Conservation (phyloP, 2,113 vertebrate species). For the Sinocyclocheilus anophthalmus region DNA sequence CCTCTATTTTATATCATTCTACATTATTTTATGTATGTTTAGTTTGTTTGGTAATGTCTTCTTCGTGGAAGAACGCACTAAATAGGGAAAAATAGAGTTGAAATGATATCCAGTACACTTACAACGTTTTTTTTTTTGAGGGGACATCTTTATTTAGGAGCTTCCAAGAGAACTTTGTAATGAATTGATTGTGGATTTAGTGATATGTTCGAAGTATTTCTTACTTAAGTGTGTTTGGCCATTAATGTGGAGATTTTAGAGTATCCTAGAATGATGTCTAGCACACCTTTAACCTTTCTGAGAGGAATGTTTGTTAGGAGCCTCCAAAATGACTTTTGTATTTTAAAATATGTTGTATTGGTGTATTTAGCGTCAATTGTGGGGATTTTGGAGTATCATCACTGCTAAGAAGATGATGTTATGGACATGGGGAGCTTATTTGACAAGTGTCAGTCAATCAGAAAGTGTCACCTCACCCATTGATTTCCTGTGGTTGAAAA, state of each 20-base stretch:
- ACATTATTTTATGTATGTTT: too few species aligned
- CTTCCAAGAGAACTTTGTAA: background rate
- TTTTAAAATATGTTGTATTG: background rate
- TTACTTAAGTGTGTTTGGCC: background rate
- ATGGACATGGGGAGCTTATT: background rate
- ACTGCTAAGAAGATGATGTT: background rate
- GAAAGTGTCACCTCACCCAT: background rate
- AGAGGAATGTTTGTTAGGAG: background rate
- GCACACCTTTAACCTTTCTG: background rate
- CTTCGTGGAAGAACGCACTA: background rate
- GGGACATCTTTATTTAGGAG: background rate
- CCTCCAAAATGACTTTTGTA: background rate
- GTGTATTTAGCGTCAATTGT: background rate
- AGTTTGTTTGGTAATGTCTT: background rate
- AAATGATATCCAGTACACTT: background rate
- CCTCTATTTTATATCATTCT: background rate
- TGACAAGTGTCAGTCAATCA: constrained; percentile 1
- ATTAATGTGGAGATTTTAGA: background rate
- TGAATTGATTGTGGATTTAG: background rate
- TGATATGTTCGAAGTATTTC: background rate
- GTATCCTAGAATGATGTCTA: background rate
- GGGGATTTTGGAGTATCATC: background rate
- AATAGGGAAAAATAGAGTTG: background rate
- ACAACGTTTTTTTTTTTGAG: too few species aligned
- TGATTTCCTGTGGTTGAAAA: background rate